Conservation (phyloP, 2,888 invertebrate species). For the Polyploca ridens region DNA sequence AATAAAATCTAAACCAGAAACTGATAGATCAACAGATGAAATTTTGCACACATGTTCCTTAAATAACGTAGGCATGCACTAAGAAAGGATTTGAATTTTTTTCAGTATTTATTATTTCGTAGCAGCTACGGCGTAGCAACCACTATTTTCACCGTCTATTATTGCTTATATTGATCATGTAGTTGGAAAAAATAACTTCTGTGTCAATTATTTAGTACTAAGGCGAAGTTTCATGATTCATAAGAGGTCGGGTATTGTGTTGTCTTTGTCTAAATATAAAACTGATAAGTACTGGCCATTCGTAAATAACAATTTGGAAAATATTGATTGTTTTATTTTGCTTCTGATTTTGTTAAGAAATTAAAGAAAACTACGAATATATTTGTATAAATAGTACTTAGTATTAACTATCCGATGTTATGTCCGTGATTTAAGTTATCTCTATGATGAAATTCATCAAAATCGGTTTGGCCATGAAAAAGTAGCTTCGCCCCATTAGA, state of each 20-base stretch:
- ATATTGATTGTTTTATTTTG: background rate
- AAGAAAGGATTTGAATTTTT: too few relatives aligned
- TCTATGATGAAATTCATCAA: too few relatives aligned
- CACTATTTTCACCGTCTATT: background rate
- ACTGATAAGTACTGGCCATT: background rate
- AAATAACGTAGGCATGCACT: too few relatives aligned
- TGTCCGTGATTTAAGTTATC: too few relatives aligned
- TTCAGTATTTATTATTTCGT: background rate
- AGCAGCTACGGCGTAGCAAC: background rate
- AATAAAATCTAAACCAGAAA: too few relatives aligned
- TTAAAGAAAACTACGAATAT: too few relatives aligned
- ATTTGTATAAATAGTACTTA: too few relatives aligned
- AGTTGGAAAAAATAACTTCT: background rate
- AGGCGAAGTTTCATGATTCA: background rate
- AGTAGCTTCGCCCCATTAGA: too few relatives aligned
- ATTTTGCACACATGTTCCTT: too few relatives aligned
- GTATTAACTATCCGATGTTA: too few relatives aligned
- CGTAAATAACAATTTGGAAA: background rate
- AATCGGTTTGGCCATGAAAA: too few relatives aligned
- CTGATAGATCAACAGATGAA: too few relatives aligned
- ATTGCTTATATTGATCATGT: background rate
- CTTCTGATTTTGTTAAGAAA: background rate
- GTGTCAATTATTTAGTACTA: conserved; percentile 1
- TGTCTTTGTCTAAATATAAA: background rate
- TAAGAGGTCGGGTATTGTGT: background rate